These are phyloP conservation scores for Dolomedes plantarius DNA, from an alignment of 2,888 invertebrate species.

Conservation along the genomic window DNA sequence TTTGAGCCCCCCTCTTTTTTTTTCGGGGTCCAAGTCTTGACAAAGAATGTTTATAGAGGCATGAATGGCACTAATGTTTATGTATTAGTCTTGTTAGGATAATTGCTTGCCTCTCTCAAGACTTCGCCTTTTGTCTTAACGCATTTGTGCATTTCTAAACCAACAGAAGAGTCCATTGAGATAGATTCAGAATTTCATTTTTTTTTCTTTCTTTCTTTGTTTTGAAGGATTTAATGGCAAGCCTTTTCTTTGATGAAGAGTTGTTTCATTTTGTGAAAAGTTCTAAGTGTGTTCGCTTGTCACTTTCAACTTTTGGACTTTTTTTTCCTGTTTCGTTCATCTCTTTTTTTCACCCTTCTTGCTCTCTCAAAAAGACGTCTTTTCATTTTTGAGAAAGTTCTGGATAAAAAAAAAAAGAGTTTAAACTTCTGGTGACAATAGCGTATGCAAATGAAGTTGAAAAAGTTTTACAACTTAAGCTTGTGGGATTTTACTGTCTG, in stretches of 20 bases:
- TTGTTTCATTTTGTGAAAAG: background rate
- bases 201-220: background rate
- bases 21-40: background rate
- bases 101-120: conserved; percentile 26
- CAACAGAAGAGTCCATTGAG: background rate
- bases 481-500: too few relatives aligned
- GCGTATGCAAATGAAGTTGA: background rate
- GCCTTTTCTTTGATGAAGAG: background rate
- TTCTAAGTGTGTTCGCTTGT: background rate
- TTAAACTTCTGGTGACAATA: background rate
- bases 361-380: background rate
- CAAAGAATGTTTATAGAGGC: conserved; percentile 29
- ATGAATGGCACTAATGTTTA: conserved; percentile 45
- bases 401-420: background rate
- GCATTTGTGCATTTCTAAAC: background rate
- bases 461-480: background rate
- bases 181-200: background rate
- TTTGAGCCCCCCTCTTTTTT: conserved; percentile 9
- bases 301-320: background rate
- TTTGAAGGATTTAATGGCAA: conserved; percentile 5
- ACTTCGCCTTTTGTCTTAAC: conserved; percentile 4
- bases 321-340: too few relatives aligned
- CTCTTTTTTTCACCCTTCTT: too few relatives aligned
- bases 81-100: conserved; percentile 43
- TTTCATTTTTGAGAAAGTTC: background rate